Percentiles rank a stretch among this genome's conserved stretches.
phyloP scores from a whole-genome alignment of 2,888 invertebrate species.

The Laothoe populi region DNA sequence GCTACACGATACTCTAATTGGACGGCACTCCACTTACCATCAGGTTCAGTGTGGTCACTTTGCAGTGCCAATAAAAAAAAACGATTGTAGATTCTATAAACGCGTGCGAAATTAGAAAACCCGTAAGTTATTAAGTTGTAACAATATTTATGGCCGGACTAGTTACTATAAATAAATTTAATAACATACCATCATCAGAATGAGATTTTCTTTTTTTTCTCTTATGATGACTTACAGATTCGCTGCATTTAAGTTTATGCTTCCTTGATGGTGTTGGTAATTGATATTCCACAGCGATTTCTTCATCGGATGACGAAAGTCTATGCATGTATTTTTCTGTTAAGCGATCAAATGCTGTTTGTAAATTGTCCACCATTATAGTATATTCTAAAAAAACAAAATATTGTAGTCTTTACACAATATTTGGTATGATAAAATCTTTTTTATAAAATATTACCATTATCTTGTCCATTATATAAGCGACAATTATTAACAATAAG shows the following conservation, averaged over 20 bases:
- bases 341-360: constrained; percentile 91
- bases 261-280: constrained; percentile 76
- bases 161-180: constrained; percentile 27
- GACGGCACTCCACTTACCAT: too few relatives aligned
- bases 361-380: constrained; percentile 93
- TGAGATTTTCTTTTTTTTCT: constrained; percentile 73
- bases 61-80: too few relatives aligned
- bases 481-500: constrained; percentile 97
- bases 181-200: constrained; percentile 57
- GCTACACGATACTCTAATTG: too few relatives aligned
- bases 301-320: constrained; percentile 91
- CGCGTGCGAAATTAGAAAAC: too few relatives aligned
- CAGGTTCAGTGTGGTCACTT: too few relatives aligned
- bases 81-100: too few relatives aligned
- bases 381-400: constrained; percentile 89
- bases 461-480: constrained; percentile 96
- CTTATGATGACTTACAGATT: constrained; percentile 68
- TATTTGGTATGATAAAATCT: too few relatives aligned
- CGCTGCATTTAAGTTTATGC: constrained; percentile 71
- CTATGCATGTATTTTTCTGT: constrained; percentile 93
- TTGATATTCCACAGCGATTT: constrained; percentile 88
- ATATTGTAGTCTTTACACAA: neutral
- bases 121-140: too few relatives aligned
- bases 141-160: too few relatives aligned
- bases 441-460: constrained; percentile 86